These are phyloP conservation scores for Lates calcarifer DNA, from an alignment of 2,113 vertebrate species.

Conservation along the genomic window DNA sequence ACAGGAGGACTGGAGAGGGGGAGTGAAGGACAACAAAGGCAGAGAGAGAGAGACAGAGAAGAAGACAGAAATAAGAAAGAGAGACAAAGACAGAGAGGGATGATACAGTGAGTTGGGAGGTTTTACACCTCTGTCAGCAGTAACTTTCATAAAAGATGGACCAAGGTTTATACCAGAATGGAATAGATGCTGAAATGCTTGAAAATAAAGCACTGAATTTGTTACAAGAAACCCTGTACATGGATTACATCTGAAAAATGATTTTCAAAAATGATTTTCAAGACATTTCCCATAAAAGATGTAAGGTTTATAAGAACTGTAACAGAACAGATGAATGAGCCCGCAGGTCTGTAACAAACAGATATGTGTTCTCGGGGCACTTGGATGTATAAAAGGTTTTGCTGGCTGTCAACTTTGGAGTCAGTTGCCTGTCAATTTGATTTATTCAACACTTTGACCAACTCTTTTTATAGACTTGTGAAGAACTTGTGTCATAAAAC, in stretches of 20 bases:
- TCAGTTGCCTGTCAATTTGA: conserved; percentile 48
- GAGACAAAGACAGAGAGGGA: conserved; percentile 17
- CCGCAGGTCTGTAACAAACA: conserved; percentile 43
- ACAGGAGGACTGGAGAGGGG: conserved; percentile 39
- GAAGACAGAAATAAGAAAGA: conserved; percentile 21
- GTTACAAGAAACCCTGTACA: conserved; percentile 16
- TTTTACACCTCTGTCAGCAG: conserved; percentile 74
- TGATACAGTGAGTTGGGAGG: conserved; percentile 56
- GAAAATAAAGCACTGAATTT: conserved; percentile 36
- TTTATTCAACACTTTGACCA: conserved; percentile 54
- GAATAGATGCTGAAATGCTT: conserved; percentile 50
- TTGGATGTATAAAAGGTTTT: conserved; percentile 51
- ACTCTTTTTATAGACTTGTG: conserved; percentile 54
- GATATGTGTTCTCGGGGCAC: conserved; percentile 40
- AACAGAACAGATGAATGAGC: conserved; percentile 27
- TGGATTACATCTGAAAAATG: conserved; percentile 38
- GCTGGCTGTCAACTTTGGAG: conserved; percentile 43
- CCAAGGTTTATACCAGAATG: conserved; percentile 37
- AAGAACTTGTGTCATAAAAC: conserved; percentile 56
- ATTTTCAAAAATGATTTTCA: conserved; percentile 34
- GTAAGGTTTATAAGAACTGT: conserved; percentile 48
- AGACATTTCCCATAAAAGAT: conserved; percentile 40
- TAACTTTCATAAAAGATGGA: conserved; percentile 68
- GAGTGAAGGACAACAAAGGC: conserved; percentile 54
- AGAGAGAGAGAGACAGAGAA: conserved; percentile 16